Evolutionary conservation across 2,888 invertebrate species (phyloP).

Genomic region (Melitaea athalia): DNA sequence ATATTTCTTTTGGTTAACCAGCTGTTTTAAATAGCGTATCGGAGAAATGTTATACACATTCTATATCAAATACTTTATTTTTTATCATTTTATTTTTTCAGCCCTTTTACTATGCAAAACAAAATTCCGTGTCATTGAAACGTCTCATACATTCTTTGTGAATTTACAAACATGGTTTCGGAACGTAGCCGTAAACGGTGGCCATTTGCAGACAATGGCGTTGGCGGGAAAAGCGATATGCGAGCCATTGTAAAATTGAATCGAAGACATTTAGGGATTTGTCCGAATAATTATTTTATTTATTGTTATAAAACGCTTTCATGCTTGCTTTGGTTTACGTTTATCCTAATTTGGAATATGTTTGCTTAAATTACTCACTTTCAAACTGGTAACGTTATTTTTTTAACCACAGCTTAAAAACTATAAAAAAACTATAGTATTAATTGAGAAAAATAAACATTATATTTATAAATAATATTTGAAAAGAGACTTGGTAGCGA

Average conservation of each 20-base stretch:
- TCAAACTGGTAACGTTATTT: background rate
- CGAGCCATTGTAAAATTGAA: constrained; percentile 46
- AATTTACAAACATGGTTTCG: constrained; percentile 57
- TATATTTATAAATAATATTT: too few species aligned
- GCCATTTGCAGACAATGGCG: constrained; percentile 77
- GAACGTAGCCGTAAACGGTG: constrained; percentile 65
- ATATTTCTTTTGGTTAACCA: background rate
- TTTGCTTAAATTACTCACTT: background rate
- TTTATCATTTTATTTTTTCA: constrained; percentile 44
- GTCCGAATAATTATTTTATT: constrained; percentile 53
- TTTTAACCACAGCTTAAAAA: background rate
- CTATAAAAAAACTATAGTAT: background rate
- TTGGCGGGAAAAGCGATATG: constrained; percentile 61
- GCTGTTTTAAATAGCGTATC: background rate
- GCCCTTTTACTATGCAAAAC: constrained; percentile 53
- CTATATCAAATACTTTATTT: constrained; percentile 18
- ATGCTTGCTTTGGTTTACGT: constrained; percentile 23
- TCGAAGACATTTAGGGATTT: constrained; percentile 57
- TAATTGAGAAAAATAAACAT: background rate
- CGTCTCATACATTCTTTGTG: constrained; percentile 57
- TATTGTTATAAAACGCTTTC: constrained; percentile 42
- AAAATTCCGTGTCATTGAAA: constrained; percentile 58
- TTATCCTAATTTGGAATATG: constrained; percentile 16
- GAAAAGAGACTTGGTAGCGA: background rate
- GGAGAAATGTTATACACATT: constrained; percentile 16